Evolutionary conservation across 1,140 invertebrate species (phyloP).

Genomic region (Drosophila novamexicana): DNA sequence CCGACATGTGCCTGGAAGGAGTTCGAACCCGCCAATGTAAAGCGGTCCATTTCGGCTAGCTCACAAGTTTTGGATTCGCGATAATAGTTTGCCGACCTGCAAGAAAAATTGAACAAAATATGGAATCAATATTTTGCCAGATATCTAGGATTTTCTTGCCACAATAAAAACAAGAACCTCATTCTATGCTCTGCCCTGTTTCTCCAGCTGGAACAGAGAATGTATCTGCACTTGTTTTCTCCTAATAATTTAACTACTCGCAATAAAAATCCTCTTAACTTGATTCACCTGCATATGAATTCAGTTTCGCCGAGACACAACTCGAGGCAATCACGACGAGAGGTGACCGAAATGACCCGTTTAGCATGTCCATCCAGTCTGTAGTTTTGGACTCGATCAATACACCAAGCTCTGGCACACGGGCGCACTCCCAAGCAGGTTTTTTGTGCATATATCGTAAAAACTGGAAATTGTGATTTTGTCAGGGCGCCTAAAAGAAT

Average conservation of each 20-base stretch:
- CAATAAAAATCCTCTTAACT: not conserved
- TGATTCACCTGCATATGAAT: conserved; percentile 93
- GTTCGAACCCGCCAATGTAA: conserved; percentile 92
- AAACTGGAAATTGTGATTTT: conserved; percentile 96
- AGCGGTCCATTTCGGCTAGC: conserved; percentile 95
- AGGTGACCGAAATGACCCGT: conserved; percentile 89
- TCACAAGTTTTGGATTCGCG: conserved; percentile 92
- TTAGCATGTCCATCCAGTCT: conserved; percentile 90
- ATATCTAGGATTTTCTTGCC: too few relatives aligned
- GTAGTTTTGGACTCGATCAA: conserved; percentile 95
- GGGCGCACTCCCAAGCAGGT: conserved; percentile 93
- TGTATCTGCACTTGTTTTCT: too few relatives aligned
- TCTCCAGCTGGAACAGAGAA: too few relatives aligned
- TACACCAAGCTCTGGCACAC: conserved; percentile 95
- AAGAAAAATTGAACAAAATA: not conserved
- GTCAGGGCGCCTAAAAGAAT: conserved; percentile 90
- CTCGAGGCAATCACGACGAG: conserved; percentile 94
- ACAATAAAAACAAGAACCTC: too few relatives aligned
- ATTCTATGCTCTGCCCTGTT: too few relatives aligned
- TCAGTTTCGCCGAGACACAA: conserved; percentile 94
- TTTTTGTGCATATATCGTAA: conserved; percentile 98
- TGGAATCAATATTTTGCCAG: not conserved
- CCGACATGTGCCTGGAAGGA: conserved; percentile 90
- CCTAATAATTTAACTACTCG: too few relatives aligned
- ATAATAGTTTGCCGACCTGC: conserved; percentile 95